These are phyloP conservation scores for Thysanoteuthis rhombus DNA, from an alignment of 2,888 invertebrate species.

Conservation along the genomic window DNA sequence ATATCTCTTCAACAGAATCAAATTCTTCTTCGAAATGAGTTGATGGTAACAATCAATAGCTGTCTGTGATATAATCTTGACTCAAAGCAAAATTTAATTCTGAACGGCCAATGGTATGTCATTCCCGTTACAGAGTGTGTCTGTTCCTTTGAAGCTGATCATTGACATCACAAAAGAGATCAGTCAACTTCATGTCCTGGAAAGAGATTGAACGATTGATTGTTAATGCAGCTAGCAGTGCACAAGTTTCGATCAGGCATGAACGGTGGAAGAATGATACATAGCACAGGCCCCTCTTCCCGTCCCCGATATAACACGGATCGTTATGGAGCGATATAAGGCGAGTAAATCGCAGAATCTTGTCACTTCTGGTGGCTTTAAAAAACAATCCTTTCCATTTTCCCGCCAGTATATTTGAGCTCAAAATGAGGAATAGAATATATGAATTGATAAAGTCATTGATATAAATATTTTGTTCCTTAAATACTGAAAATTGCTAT, in stretches of 20 bases:
- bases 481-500: too few species aligned
- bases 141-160: conserved; percentile 12
- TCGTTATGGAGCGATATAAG: too few species aligned
- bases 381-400: too few species aligned
- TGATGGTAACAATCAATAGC: not conserved
- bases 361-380: too few species aligned
- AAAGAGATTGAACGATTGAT: not conserved
- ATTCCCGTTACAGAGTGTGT: not conserved
- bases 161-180: conserved; percentile 12
- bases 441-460: too few species aligned
- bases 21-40: not conserved
- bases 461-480: too few species aligned
- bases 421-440: too few species aligned
- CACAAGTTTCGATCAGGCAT: not conserved
- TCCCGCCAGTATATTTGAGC: too few species aligned
- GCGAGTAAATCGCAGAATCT: too few species aligned
- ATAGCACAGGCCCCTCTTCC: too few species aligned
- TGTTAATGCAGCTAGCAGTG: not conserved
- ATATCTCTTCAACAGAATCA: not conserved
- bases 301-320: too few species aligned
- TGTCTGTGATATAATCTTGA: not conserved
- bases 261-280: not conserved
- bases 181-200: not conserved
- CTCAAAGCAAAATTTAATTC: not conserved
- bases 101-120: not conserved